These are phyloP conservation scores for Drosophila hamatofila DNA, from an alignment of 2,888 invertebrate genomes.

Conservation along the genomic window DNA sequence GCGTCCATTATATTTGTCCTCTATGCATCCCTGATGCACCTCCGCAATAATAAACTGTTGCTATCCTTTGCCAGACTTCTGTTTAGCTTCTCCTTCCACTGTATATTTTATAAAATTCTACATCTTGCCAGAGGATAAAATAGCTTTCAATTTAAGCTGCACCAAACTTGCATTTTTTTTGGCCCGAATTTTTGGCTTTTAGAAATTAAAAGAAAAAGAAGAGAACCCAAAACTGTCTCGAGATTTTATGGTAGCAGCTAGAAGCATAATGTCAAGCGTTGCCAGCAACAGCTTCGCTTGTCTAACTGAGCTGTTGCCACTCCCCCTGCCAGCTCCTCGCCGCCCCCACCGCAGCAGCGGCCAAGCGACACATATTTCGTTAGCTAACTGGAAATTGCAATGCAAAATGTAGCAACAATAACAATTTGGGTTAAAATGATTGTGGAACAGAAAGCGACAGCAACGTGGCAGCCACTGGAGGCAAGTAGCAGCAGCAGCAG, in stretches of 20 bases:
- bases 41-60: neutral
- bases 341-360: constrained; percentile 8
- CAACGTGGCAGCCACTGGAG: constrained; percentile 30
- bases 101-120: neutral
- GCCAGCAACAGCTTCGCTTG: constrained; percentile 16
- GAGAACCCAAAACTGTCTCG: constrained; percentile 37
- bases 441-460: constrained; percentile 54
- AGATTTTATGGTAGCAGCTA: constrained; percentile 45
- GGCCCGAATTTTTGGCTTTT: neutral
- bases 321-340: neutral
- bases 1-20: neutral
- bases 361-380: constrained; percentile 46
- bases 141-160: constrained; percentile 15
- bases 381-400: constrained; percentile 56
- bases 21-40: neutral
- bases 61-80: neutral
- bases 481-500: constrained; percentile 30
- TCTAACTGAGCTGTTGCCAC: neutral
- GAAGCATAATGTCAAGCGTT: constrained; percentile 45
- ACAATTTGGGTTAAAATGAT: constrained; percentile 74
- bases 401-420: constrained; percentile 46
- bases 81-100: neutral
- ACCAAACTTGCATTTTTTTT: neutral
- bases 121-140: neutral
- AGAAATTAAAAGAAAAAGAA: neutral